Base-by-base conservation (phyloP, 1,140 invertebrate genomes). In the Solenopsis fugax region DNA sequence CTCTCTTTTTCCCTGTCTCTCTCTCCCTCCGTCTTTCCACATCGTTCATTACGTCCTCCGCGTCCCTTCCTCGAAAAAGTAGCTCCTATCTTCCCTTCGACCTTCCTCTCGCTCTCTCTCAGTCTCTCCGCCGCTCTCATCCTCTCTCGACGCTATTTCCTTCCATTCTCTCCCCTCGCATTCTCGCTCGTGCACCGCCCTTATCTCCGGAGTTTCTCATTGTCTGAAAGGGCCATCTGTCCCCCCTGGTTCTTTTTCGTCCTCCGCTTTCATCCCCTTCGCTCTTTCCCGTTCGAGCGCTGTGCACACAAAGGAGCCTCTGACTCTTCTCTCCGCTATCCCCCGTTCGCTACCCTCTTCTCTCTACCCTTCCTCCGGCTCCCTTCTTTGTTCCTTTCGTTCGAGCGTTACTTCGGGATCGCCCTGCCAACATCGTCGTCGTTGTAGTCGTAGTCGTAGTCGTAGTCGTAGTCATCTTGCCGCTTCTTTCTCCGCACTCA, bases 121-220 rank as follows among this genome's bases (percentile, higher is more conserved):
- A 67, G 67, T 86, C 64, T 76, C 62, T 65, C 62, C 18, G 9
- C 34, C 62, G 37, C 64, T 45, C 37, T 69, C 65, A 69, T 69
- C 65, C 65, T 73, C 18, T 73, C 45, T 37, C 62, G 24, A 34
- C 12, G 71, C 48, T 89, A 24, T 64, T 64, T 77, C 60, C 77
- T 73, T 76, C 76, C 69, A 58, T 84, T 48, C 64, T 81, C 21
- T 88, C 73, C 77, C 65, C 67, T 82, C 73, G 71, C 72, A 89
- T 87, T 92, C 88, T 90, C 87, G 56, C 77, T 91, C 90, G 86
- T 88, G 78, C 89, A 91, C 93, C 56, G 80, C 94, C 93, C 94
- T 94, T 95, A 94, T 95, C 94, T 94, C 93, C 94, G 90, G 93
- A 95, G 94, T 95, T 95, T 94, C 94, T 95, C 94, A 94, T 95